phyloP scores from a whole-genome alignment of 2,797 vertebrate species.

The Lemur catta region DNA sequence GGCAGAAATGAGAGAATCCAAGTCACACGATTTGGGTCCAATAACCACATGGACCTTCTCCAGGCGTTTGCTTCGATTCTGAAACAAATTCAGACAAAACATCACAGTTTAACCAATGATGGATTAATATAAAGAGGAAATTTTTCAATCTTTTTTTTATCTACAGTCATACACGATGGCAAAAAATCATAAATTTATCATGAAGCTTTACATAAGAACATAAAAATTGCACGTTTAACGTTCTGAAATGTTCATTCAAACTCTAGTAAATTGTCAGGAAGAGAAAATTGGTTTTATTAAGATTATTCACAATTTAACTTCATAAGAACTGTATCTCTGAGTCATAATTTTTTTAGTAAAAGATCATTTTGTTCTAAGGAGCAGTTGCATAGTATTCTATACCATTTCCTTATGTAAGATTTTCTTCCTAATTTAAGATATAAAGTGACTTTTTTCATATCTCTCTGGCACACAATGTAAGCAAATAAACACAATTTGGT shows the following conservation, averaged over 20 bases:
- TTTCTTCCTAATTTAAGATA: constrained; percentile 44
- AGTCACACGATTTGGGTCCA: constrained; percentile 90
- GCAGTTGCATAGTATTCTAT: neutral
- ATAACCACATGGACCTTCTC: constrained; percentile 90
- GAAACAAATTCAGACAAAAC: constrained; percentile 76
- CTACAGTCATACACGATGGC: neutral
- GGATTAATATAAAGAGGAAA: neutral
- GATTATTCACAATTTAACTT: neutral
- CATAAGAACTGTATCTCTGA: neutral
- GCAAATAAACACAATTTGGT: neutral
- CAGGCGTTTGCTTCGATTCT: constrained; percentile 86
- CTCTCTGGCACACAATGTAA: neutral
- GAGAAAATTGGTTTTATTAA: constrained; percentile 19
- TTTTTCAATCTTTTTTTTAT: neutral
- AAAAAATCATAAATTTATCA: constrained; percentile 34
- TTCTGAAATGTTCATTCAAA: constrained; percentile 7
- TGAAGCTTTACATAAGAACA: neutral
- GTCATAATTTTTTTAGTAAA: neutral
- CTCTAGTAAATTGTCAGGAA: neutral
- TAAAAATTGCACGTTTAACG: constrained; percentile 7
- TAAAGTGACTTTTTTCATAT: neutral
- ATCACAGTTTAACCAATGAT: neutral
- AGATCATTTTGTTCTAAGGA: neutral
- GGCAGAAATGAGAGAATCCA: constrained; percentile 92
- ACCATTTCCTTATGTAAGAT: constrained; percentile 21